Evolutionary conservation across 2,888 invertebrate species (phyloP).

Genomic region (Meandrusa payeni): DNA sequence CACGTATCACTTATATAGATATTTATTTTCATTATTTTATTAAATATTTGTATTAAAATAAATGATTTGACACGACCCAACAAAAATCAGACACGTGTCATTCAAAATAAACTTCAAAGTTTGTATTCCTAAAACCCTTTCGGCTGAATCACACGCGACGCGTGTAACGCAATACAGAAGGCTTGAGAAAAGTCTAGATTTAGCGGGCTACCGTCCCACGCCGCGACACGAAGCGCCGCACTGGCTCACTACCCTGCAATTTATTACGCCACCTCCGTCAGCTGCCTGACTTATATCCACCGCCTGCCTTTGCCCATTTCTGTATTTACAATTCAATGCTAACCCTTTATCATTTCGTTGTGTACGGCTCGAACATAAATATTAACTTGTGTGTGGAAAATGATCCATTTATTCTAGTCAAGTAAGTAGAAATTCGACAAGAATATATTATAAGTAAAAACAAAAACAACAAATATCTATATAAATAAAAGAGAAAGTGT

Average conservation of each 20-base stretch:
- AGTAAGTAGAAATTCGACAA: too few relatives aligned
- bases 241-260: constrained; percentile 43
- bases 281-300: constrained; percentile 53
- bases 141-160: constrained; percentile 6
- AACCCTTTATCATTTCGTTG: constrained; percentile 26
- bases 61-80: too few relatives aligned
- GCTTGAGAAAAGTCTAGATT: constrained; percentile 40
- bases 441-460: too few relatives aligned
- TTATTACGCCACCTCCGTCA: constrained; percentile 48
- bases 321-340: constrained; percentile 36
- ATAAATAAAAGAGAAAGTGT: too few relatives aligned
- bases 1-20: too few relatives aligned
- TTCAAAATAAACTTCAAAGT: too few relatives aligned
- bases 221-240: constrained; percentile 37
- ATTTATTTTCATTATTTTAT: too few relatives aligned
- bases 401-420: neutral
- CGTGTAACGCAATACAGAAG: constrained; percentile 32
- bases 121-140: neutral
- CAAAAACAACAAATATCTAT: too few relatives aligned
- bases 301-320: constrained; percentile 40
- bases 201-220: constrained; percentile 42
- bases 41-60: too few relatives aligned
- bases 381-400: neutral
- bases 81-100: too few relatives aligned
- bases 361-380: constrained; percentile 15